phyloP scores from a whole-genome alignment of 2,888 invertebrate genomes.

The Lepidocyrtoides sp. region DNA sequence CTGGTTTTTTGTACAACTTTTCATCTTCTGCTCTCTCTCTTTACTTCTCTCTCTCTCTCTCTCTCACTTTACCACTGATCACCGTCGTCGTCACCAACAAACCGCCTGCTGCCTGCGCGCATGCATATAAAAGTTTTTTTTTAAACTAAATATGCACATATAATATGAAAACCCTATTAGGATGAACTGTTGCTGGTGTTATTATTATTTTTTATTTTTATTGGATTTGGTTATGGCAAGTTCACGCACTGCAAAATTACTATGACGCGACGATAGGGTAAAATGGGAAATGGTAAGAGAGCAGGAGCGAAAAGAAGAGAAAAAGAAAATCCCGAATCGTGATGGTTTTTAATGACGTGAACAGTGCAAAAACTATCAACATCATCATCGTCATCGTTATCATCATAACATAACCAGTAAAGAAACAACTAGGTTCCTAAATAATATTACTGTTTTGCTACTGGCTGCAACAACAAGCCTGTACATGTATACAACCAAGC shows the following conservation, averaged over 20 bases:
- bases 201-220: constrained; percentile 43
- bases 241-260: constrained; percentile 45
- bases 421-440: background rate
- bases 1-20: constrained; percentile 6
- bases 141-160: too few relatives aligned
- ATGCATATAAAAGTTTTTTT: background rate
- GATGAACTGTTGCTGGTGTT: background rate
- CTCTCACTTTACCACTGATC: background rate
- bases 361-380: background rate
- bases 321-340: constrained; percentile 47
- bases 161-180: background rate
- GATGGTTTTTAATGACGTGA: constrained; percentile 49
- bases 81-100: background rate
- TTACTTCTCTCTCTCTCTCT: too few relatives aligned
- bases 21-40: background rate
- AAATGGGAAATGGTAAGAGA: background rate
- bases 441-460: background rate
- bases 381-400: background rate
- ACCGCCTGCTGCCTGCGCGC: constrained; percentile 26
- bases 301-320: background rate
- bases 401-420: background rate
- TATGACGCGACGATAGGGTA: background rate
- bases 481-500: background rate
- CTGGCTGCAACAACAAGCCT: background rate
- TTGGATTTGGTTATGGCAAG: constrained; percentile 42